Evolutionary conservation across 2,888 invertebrate species (phyloP), one percentile per base, ranked within the genome.

Genomic region (Brassicogethes aeneus): DNA sequence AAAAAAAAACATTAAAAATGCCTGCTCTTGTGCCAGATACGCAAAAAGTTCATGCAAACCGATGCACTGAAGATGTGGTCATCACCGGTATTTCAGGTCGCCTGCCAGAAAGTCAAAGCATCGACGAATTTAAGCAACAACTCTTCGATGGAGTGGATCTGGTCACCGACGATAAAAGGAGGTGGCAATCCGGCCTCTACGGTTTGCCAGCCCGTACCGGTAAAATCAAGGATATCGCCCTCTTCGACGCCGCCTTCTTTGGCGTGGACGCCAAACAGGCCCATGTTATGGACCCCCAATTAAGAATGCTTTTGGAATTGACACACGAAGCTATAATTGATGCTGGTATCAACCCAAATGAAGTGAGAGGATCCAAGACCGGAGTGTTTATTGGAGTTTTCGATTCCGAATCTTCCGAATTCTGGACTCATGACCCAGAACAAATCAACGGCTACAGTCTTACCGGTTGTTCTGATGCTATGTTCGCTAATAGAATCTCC

Each of bases 301-400:
- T 96, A 52, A 76, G 94, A 50, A 76, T 94, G 66, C 70, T 97
- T 50, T 75, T 97, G 37, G 97, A 94, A 71, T 67, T 85, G 32
- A 91, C 93, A n/a, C 84, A 92, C 68, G 96, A 96, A 70, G 84
- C 87, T 30, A 80, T 94, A 47, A 75, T 94, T 47, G 96, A 96
- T 73, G 87, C 94, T 39, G 84, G 84, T 39, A 57, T 86, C 45
- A 91, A 88, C 68, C 96, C 96, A 7, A 70, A 73, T 40, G 84
- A 85, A 52, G 66, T 94, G 39, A 78, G 87, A 54, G 97, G 97
- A 40, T 78, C 84, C 7, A 85, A 80, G 59, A 95, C 94, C 37
- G 97, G 96, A 47, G 96, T 97, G 2, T 99, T 85, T 69, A 81
- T 97, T 50, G 97, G 96, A 44, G 90, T 87, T n/a, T 90, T 89